Base-by-base conservation (phyloP, 2,888 invertebrate genomes). In the Thera obeliscata region DNA sequence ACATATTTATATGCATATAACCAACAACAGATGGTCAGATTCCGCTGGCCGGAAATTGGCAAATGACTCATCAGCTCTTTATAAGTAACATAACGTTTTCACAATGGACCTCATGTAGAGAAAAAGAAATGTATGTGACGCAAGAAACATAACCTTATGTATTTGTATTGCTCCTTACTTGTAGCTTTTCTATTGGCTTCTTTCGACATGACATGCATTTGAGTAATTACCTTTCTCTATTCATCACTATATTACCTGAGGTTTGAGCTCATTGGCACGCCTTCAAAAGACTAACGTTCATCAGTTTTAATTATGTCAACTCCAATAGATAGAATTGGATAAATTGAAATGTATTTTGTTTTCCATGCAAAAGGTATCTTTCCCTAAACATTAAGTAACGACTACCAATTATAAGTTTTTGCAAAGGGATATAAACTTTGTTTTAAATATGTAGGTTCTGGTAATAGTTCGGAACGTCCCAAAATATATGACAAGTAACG, bases 21-120 rank as follows among this genome's bases (percentile, higher is more conserved):
- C 82, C 84, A 90, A 85, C 84, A 90, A 85, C 91, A 91, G 88
- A 91, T 93, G 91, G 91, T 86, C 83, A 81, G 84, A 85, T 88
- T 86, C 81, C 81, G 81, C 76, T 79, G 81, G 81, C 83, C 87
- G 88, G 87, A 90, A 87, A 88, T 89, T 81, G 81, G 77, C 73
- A 69, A 71, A 81, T 91, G 90, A 91, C 77, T 89, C 90, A 91
- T 81, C 76, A 77, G 67, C 75, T 82, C 82, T 84, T 88, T 88
- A 82, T 86, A 86, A 86, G 84, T 81, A 82, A 86, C 52, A 49
- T 64, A 46, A 46, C 22, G 38, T 63, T 56, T 63, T 38, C 67
- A 61, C 60, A 64, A 64, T 57, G 48, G 60, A 56, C 56, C 43
- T 43, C 60, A 61, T 65, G 60, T 43, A 56, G 56, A 60, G 60